Evolutionary conservation across 2,888 invertebrate species (phyloP), one percentile per base, ranked within the genome.

Genomic region (Gandaritis pyraliata): DNA sequence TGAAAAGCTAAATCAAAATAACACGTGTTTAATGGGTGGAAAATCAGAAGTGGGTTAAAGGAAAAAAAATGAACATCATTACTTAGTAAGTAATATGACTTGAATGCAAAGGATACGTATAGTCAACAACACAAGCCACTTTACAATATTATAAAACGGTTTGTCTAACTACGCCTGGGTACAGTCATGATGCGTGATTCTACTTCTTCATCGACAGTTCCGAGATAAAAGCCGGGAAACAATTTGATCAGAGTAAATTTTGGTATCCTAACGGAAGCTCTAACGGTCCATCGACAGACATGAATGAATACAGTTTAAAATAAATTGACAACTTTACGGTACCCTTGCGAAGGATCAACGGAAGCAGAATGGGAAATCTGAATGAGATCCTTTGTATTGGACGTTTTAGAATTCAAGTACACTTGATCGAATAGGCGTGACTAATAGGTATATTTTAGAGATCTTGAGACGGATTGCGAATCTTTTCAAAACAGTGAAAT

Each of bases 351-450:
- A 65, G 55, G 47, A 50, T 64, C 51, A 61, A 58, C 61, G 58
- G 61, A 16, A 58, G 36, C 59, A 62, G 60, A 49, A 47, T 45
- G 49, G 39, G 58, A 48, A 53, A 16, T 30, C 23, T 68, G 69
- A 69, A 66, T 65, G 62, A 64, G 58, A 56, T 58, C 52, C 45
- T 71, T 66, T 68, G 67, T 69, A 68, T 59, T 51, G 64, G n/a
- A 64, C 57, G 61, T 67, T 61, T 59, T 53, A 38, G 55, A 59
- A 60, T 72, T 74, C 69, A 72, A 73, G 70, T 71, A 65, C 69
- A 73, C 70, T 70, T 78, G 75, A 79, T 78, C 71, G 76, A 72
- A 71, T 58, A 72, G 66, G 71, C 71, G 70, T 77, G 72, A 76
- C 76, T 70, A 65, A 70, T 68, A n/a, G n/a, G n/a, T n/a, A 61